A percentile compares a stretch with the other conserved stretches of the same genome.
These are phyloP conservation scores for Stictocephala bisonia DNA, from an alignment of 2,888 invertebrate genomes.

Conservation along the genomic window DNA sequence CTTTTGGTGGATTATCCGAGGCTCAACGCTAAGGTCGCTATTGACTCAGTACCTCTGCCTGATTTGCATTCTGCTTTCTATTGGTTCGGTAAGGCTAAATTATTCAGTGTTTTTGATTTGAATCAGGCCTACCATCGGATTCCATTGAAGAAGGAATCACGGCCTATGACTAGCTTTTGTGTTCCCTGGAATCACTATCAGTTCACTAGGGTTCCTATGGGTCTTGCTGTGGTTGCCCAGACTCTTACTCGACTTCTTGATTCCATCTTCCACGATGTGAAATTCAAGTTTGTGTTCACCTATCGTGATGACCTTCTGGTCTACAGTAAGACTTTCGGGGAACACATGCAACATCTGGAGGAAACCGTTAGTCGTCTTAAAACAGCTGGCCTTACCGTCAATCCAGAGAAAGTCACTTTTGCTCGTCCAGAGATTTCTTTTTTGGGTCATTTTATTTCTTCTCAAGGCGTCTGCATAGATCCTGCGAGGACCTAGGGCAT, in stretches of 20 bases:
- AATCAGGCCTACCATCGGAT: constrained; percentile 4
- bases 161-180: constrained; percentile 4
- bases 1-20: constrained; percentile 6
- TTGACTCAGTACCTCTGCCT: background rate
- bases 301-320: constrained; percentile 22
- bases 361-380: background rate
- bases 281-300: constrained; percentile 27
- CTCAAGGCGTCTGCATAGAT: background rate
- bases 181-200: background rate
- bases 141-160: background rate
- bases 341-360: background rate
- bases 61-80: constrained; percentile 5
- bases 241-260: no score
- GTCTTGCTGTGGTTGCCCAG: background rate
- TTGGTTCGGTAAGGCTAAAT: background rate
- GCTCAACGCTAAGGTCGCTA: background rate
- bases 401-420: constrained; percentile 26
- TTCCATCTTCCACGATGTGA: constrained; percentile 22
- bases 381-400: background rate
- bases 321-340: background rate
- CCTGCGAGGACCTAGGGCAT: constrained; percentile 2
- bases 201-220: constrained; percentile 9
- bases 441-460: constrained; percentile 14
- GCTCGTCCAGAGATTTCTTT: background rate
- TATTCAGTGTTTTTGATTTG: constrained; percentile 4